Evolutionary conservation across 2,113 vertebrate species (phyloP).

Genomic region (Varanus komodoensis): DNA sequence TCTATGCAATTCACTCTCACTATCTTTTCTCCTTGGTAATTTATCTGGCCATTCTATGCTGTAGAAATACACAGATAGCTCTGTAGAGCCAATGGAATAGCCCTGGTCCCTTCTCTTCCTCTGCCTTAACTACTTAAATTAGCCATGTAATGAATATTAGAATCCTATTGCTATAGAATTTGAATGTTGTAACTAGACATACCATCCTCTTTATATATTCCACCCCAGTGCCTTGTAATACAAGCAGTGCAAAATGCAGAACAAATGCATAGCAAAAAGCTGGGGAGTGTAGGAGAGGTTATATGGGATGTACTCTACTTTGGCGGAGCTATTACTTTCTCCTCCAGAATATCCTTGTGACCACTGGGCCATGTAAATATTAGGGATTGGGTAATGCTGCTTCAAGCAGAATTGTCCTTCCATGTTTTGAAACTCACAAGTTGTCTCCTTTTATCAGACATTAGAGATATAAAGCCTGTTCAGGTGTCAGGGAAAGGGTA

Average conservation of each 20-base stretch:
- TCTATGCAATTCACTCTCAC: too few species aligned
- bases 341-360: not conserved
- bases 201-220: constrained; percentile 31
- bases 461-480: too few species aligned
- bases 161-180: constrained; percentile 26
- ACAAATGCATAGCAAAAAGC: constrained; percentile 49
- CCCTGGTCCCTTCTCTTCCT: not conserved
- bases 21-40: too few species aligned
- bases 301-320: not conserved
- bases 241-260: not conserved
- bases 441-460: too few species aligned
- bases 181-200: not conserved
- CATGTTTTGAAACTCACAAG: constrained; percentile 19
- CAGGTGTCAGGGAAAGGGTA: too few species aligned
- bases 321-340: not conserved
- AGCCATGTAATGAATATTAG: not conserved
- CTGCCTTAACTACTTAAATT: not conserved
- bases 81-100: not conserved
- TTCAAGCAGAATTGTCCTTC: constrained; percentile 35
- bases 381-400: not conserved
- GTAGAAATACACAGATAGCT: not conserved
- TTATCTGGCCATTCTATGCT: too few species aligned
- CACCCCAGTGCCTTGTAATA: not conserved
- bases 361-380: not conserved
- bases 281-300: not conserved